Base-by-base conservation (phyloP, 2,888 invertebrate genomes). In the Cerastis leucographa region DNA sequence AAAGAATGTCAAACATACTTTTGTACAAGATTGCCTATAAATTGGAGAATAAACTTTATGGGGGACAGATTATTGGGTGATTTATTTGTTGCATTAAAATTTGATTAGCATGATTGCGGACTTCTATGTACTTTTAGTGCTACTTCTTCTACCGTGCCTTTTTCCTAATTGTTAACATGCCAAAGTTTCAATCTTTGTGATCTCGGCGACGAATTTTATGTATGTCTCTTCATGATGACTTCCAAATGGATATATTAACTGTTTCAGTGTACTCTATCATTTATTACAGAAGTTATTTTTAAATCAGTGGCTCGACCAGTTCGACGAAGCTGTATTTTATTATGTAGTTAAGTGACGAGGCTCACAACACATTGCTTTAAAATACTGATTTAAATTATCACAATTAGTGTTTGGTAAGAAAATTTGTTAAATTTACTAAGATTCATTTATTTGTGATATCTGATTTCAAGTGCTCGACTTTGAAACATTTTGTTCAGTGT, bases 321-420 rank as follows among this genome's bases (percentile, higher is more conserved):
- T 74, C 22, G 71, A 70, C 61, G 44, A 76, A 61, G 61, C 67
- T 76, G 75, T 71, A 74, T 74, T 71, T 82, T 82, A 83, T 82
- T 76, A 75, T 76, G 73, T 71, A 75, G 56, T 70, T 74, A 79
- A 74, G 82, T 78, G 85, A 84, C 79, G 75, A 86, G 74, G 82
- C 84, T 84, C 85, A 84, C 79, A 86, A 80, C 12, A 65, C 46
- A 74, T 84, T 78, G 79, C 84, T 83, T 86, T 86, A 74, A 83
- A 78, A 81, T 78, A 81, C 73, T 76, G 78, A 78, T 78, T 80
- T 40, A 82, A 78, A 87, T 83, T 87, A 85, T 86, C 83, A 76
- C 78, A 74, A 62, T 35, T 75, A 54, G 56, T 59, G 49, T 61
- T 68, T 61, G 62, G 22, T 81, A 74, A 44, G 51, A 74, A 71